Base-by-base conservation (phyloP, 1,140 invertebrate genomes). In the Pseudomyrmex gracilis region DNA sequence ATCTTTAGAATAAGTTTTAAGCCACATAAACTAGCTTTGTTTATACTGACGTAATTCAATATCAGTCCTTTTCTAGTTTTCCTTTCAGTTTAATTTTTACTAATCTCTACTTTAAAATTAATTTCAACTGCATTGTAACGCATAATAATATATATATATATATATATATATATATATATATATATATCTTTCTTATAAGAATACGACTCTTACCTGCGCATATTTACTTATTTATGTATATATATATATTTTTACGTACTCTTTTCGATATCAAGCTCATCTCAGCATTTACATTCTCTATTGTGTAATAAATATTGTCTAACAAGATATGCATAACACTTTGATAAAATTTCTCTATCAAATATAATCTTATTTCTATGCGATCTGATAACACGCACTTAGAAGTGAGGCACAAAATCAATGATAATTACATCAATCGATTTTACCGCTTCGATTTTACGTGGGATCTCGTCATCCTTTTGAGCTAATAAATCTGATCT, bases 301-400 rank as follows among this genome's bases (percentile, higher is more conserved):
- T 61, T n/a, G 64, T 51, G 45, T 22, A 34, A 34, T 34, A 17
- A 15, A 55, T n/a, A 55, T 7, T 10, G 55, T 66, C 8, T 55
- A 67, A 8, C 22, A 45, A 58, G 76, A 78, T 78, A 78, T 78
- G 76, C 20, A 78, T 5, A 34, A 34, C 34, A 78, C 53, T 78
- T 47, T 10, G 53, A 78, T 78, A 78, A 78, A 57, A 78, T 70
- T 58, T 78, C 24, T 58, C 15, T 80, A 20, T 70, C 24, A 45
- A 24, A 78, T 7, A 78, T 57, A 68, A 78, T 70, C 24, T 20
- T 7, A 57, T 47, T 57, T 70, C 51, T 80, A 80, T 15, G 45
- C 45, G 76, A 78, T 70, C 12, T 7, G 20, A 57, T 57, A 57
- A 80, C 12, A n/a, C 12, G 53, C 49, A 2, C 20, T 34, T 58